Conservation (phyloP, 35 echinoderm and acorn worm genomes). For the Acanthaster planci region DNA sequence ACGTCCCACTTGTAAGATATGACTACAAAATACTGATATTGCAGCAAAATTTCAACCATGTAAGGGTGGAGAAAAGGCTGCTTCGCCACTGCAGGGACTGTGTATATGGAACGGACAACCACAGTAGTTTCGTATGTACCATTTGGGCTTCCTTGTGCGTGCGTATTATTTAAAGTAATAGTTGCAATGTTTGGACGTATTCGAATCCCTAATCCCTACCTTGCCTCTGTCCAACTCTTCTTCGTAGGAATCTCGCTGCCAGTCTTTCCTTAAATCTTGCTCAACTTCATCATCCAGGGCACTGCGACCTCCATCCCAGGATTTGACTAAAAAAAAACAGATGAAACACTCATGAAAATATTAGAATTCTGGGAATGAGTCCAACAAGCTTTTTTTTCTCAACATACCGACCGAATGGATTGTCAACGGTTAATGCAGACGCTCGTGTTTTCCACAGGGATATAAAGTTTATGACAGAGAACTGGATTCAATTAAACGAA, state of each 20-base stretch:
- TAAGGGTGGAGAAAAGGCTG: too few species aligned
- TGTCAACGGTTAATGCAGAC: too few species aligned
- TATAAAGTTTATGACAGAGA: too few species aligned
- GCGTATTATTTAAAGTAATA: background rate
- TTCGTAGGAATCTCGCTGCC: conserved; percentile 57
- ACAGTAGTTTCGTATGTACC: background rate
- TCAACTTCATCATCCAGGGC: conserved; percentile 73
- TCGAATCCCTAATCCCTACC: conserved; percentile 31
- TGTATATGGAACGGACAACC: background rate
- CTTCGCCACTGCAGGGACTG: background rate
- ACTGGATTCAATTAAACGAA: too few species aligned
- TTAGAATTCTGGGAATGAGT: too few species aligned
- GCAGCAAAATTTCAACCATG: too few species aligned
- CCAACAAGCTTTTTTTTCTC: too few species aligned
- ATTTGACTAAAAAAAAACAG: conserved; percentile 57
- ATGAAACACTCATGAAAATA: background rate
- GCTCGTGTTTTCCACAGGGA: too few species aligned
- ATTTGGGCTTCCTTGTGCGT: background rate
- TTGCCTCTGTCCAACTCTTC: conserved; percentile 87
- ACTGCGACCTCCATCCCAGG: conserved; percentile 86
- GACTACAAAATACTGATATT: too few species aligned
- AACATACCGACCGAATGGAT: too few species aligned
- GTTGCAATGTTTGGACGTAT: background rate
- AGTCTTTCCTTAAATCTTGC: conserved; percentile 36
- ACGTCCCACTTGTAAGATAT: too few species aligned